Conservation (phyloP, 2,888 invertebrate species). For the Drosophila pseudotakahashii region DNA sequence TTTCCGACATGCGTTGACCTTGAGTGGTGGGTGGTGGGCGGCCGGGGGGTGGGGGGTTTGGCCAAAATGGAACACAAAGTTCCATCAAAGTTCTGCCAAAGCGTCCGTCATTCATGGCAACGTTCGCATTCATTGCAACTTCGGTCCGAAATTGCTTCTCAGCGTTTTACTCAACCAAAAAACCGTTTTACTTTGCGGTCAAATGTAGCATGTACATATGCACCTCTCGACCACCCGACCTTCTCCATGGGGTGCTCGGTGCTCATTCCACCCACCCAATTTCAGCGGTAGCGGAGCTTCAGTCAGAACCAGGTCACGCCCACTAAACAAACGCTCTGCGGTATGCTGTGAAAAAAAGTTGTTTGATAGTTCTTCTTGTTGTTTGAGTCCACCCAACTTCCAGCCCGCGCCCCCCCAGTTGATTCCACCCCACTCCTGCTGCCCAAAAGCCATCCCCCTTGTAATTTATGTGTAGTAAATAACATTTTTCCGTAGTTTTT, state of each 20-base stretch:
- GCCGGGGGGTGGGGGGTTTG: neutral
- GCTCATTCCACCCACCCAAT: neutral
- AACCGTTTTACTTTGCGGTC: slow-evolving; percentile 80
- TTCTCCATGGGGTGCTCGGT: neutral
- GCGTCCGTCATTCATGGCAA: slow-evolving; percentile 54
- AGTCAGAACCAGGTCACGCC: slow-evolving; percentile 34
- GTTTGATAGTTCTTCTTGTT: slow-evolving; percentile 66
- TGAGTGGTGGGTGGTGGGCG: slow-evolving; percentile 2
- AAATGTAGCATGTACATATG: slow-evolving; percentile 78
- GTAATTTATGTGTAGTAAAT: slow-evolving; percentile 78
- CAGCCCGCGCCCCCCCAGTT: slow-evolving; percentile 31
- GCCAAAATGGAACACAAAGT: slow-evolving; percentile 26
- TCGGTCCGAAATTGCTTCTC: slow-evolving; percentile 64
- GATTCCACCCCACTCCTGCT: neutral
- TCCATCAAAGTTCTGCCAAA: slow-evolving; percentile 40
- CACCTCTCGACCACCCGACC: slow-evolving; percentile 45
- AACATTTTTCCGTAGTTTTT: slow-evolving; percentile 54
- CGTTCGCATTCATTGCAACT: slow-evolving; percentile 62
- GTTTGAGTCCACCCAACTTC: slow-evolving; percentile 43
- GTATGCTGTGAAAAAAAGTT: slow-evolving; percentile 48
- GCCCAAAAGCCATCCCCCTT: neutral
- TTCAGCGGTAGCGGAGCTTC: slow-evolving; percentile 10
- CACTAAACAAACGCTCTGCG: slow-evolving; percentile 65
- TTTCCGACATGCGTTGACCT: slow-evolving; percentile 38
- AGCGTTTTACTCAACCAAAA: slow-evolving; percentile 63